Evolutionary conservation across 2,797 vertebrate genomes (phyloP), one percentile per base, ranked within the genome.

Genomic region (Tapirus indicus): DNA sequence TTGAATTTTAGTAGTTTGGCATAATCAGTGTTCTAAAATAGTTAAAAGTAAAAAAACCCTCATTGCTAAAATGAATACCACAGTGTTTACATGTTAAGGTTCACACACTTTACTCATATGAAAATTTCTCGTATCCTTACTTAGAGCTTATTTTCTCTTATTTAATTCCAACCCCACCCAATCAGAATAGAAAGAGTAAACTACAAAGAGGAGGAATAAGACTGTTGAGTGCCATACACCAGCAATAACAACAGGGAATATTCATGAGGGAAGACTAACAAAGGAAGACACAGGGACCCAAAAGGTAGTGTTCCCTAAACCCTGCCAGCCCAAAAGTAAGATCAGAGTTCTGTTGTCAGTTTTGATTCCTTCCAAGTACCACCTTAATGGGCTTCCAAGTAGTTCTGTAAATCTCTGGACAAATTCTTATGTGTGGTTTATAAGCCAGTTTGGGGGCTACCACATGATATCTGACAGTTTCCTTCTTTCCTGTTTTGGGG

Each of bases 131-230:
- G 38, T 25, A 66, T 38, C 11, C 13, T 91, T 68, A 74, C 29
- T 83, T 83, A 90, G 56, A 78, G n/a, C 35, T 92, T 74, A 35
- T 93, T 94, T 88, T 93, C 20, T 86, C n/a, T 64, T 87, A 47
- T 84, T 96, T 77, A 79, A 80, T 94, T 71, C 4, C n/a, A 78
- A 60, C 2, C 1, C 38, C 17, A 79, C 1, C 27, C 35, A 64
- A 41, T 96, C 29, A 62, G 29, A 95, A 85, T 11, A 92, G 72
- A 87, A 90, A 83, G 20, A 86, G 2, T 41, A 68, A 91, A 72
- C 60, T 84, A 58, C 23, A 77, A 79, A 84, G 21, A 80, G 18
- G 54, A 88, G 9, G 56, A 83, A 16, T 18, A 14, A 89, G 54
- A 64, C 14, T 66, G 7, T 17, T 66, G 44, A 78, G 38, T 84